phyloP scores from a whole-genome alignment of 2,888 invertebrate species.

The Halocaridina rubra region DNA sequence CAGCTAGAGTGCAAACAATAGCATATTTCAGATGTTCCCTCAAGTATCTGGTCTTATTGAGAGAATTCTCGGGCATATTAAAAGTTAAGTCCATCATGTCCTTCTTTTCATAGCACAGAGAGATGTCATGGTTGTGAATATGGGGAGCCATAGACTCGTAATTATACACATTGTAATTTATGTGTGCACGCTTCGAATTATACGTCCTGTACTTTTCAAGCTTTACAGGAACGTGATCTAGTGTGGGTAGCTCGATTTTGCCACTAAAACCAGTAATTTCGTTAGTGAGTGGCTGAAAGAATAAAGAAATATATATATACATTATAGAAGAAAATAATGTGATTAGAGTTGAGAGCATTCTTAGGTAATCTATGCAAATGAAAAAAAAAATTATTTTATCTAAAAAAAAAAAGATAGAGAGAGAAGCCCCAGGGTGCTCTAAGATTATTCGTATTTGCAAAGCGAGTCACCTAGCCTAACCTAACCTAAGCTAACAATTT shows the following conservation, averaged over 20 bases:
- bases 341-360: no score
- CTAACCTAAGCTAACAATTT: no score
- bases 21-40: constrained; percentile 36
- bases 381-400: no score
- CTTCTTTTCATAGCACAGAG: constrained; percentile 20
- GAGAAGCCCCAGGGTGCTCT: no score
- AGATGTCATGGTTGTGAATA: constrained; percentile 45
- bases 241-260: neutral
- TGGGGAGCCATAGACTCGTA: constrained; percentile 22
- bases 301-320: neutral
- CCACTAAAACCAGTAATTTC: constrained; percentile 4
- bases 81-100: constrained; percentile 38
- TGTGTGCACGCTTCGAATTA: no score
- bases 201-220: constrained; percentile 2
- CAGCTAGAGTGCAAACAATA: neutral
- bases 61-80: constrained; percentile 16
- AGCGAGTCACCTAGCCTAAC: no score
- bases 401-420: no score
- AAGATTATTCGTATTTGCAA: no score
- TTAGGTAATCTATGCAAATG: no score
- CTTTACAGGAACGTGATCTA: constrained; percentile 33
- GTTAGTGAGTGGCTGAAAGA: neutral
- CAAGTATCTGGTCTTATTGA: neutral
- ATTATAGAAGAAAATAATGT: no score
- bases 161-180: constrained; percentile 42